A percentile compares a stretch with the other conserved stretches of the same genome.
Evolutionary conservation across 2,797 vertebrate genomes (phyloP).

Genomic region (Paratrypauchen microcephalus): DNA sequence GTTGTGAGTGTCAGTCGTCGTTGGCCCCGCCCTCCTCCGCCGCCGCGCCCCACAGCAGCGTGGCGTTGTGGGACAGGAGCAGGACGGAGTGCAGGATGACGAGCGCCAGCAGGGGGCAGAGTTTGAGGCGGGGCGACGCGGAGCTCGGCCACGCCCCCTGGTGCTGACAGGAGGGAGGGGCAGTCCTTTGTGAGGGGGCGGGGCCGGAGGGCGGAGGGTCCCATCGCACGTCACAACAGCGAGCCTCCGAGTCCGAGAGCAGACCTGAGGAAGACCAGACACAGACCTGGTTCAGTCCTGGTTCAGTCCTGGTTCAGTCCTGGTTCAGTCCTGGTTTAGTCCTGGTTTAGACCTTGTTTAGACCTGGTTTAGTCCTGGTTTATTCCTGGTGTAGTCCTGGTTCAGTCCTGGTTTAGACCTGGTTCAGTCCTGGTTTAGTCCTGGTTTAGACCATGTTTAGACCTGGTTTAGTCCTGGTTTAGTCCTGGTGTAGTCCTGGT

Average conservation of each 20-base stretch:
- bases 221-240: slow-evolving; percentile 76
- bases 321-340: too few species aligned
- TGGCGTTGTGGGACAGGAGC: slow-evolving; percentile 74
- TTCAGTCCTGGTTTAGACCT: too few species aligned
- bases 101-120: slow-evolving; percentile 73
- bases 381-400: too few species aligned
- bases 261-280: slow-evolving; percentile 55
- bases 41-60: slow-evolving; percentile 63
- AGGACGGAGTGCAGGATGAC: slow-evolving; percentile 77
- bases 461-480: too few species aligned
- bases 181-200: slow-evolving; percentile 73
- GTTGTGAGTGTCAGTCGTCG: slow-evolving; percentile 68
- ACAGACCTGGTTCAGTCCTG: too few species aligned
- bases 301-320: too few species aligned
- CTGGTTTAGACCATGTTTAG: too few species aligned
- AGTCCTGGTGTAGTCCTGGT: too few species aligned
- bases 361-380: too few species aligned
- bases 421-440: too few species aligned
- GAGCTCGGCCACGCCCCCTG: slow-evolving; percentile 68
- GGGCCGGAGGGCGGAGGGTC: slow-evolving; percentile 56
- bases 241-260: slow-evolving; percentile 55
- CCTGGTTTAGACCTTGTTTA: too few species aligned
- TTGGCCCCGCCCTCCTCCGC: slow-evolving; percentile 75
- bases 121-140: slow-evolving; percentile 70
- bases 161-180: slow-evolving; percentile 67